These are phyloP conservation scores for Drosophila nebulosa DNA, from an alignment of 1,140 invertebrate species.

Conservation along the genomic window DNA sequence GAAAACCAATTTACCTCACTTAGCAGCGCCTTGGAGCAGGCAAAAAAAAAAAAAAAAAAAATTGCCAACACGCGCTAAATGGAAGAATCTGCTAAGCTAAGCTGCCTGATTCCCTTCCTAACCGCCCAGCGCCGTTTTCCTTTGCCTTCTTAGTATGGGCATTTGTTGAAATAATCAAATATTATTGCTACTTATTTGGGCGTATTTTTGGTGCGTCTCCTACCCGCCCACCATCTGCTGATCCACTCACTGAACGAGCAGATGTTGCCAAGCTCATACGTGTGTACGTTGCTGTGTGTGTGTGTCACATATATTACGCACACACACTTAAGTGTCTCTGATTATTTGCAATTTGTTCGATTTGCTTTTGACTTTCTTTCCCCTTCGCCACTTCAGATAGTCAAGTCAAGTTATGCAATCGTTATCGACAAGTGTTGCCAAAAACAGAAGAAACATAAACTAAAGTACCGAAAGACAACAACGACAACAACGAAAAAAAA, in stretches of 20 bases:
- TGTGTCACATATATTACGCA: slow-evolving; percentile 45
- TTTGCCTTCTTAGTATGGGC: slow-evolving; percentile 22
- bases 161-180: slow-evolving; percentile 59
- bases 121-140: neutral
- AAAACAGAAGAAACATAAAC: slow-evolving; percentile 1
- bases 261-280: slow-evolving; percentile 38
- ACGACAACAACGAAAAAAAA: slow-evolving; percentile 1
- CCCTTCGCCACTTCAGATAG: slow-evolving; percentile 49
- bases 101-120: neutral
- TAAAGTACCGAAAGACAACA: slow-evolving; percentile 4
- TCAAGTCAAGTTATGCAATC: slow-evolving; percentile 61
- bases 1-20: slow-evolving; percentile 28
- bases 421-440: slow-evolving; percentile 56
- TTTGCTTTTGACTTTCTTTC: slow-evolving; percentile 31
- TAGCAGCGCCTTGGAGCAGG: slow-evolving; percentile 19
- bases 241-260: slow-evolving; percentile 20
- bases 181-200: slow-evolving; percentile 56
- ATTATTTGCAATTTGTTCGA: slow-evolving; percentile 73
- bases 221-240: slow-evolving; percentile 9
- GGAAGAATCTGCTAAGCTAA: neutral
- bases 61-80: slow-evolving; percentile 34
- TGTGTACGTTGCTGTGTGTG: slow-evolving; percentile 6
- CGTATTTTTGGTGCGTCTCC: slow-evolving; percentile 46
- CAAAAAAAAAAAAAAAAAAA: slow-evolving; percentile 22
- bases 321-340: slow-evolving; percentile 63